A percentile compares a stretch with the other conserved stretches of the same genome.
phyloP scores from a whole-genome alignment of 2,888 invertebrate genomes.

The Ornithoptera priamus region DNA sequence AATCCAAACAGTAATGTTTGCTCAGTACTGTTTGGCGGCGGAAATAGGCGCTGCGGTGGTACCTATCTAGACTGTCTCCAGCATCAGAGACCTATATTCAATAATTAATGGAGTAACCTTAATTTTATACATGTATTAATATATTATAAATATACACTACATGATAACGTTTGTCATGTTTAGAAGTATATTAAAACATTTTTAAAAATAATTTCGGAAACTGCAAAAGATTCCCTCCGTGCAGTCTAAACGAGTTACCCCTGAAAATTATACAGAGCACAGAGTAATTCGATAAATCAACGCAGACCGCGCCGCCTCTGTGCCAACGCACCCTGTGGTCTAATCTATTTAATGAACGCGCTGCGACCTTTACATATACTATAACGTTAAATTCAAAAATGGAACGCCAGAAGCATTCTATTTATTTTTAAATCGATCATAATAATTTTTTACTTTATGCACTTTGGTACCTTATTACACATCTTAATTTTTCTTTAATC shows the following conservation, averaged over 20 bases:
- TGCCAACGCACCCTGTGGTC: slow-evolving; percentile 4
- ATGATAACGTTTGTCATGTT: too few relatives aligned
- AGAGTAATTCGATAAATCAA: slow-evolving; percentile 25
- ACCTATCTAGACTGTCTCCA: too few relatives aligned
- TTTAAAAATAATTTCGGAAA: not conserved
- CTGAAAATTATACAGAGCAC: slow-evolving; percentile 19
- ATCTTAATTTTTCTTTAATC: too few relatives aligned
- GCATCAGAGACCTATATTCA: too few relatives aligned
- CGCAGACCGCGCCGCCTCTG: slow-evolving; percentile 1
- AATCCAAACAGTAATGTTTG: too few relatives aligned
- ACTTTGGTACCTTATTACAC: too few relatives aligned
- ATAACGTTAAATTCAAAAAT: not conserved
- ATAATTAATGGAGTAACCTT: too few relatives aligned
- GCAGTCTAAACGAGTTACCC: slow-evolving; percentile 23
- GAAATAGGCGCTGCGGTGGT: too few relatives aligned
- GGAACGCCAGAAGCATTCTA: not conserved
- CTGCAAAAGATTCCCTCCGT: slow-evolving; percentile 12
- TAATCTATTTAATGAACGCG: slow-evolving; percentile 13
- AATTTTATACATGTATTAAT: too few relatives aligned
- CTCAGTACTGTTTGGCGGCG: too few relatives aligned
- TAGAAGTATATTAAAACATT: not conserved
- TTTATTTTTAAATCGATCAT: not conserved
- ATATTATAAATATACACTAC: too few relatives aligned
- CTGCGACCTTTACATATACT: not conserved
- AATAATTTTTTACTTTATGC: not conserved